phyloP scores from a whole-genome alignment of 23 tunicate genomes.

The Botrylloides violaceus region DNA sequence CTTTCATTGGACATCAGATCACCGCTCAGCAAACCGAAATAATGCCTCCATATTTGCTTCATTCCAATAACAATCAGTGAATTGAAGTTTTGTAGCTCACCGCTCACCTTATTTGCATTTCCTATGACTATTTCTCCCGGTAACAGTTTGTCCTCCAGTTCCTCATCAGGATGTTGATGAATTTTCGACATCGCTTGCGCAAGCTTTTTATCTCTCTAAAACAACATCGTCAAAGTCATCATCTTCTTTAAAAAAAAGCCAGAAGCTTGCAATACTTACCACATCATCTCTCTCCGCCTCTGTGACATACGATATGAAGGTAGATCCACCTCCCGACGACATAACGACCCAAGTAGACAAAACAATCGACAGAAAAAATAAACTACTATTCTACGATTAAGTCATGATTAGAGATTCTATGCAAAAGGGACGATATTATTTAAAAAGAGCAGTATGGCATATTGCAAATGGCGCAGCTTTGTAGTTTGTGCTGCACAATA shows the following conservation, averaged over 20 bases:
- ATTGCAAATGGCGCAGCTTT: too few species aligned
- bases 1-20: too few species aligned
- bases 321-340: constrained; percentile 3
- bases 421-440: too few species aligned
- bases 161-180: constrained; percentile 24
- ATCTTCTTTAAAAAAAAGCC: too few species aligned
- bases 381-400: background rate
- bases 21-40: too few species aligned
- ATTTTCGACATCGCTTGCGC: constrained; percentile 28
- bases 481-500: too few species aligned
- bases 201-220: constrained; percentile 31
- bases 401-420: background rate
- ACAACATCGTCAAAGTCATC: too few species aligned
- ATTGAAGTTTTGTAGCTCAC: too few species aligned
- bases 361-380: too few species aligned
- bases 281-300: background rate
- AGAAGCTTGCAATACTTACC: background rate
- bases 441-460: too few species aligned
- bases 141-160: constrained; percentile 20
- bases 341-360: background rate
- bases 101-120: constrained; percentile 40
- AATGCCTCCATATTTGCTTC: too few species aligned
- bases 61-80: too few species aligned
- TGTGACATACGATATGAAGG: constrained; percentile 1
- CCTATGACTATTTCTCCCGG: constrained; percentile 47